Evolutionary conservation across 2,888 invertebrate species (phyloP), one percentile per base, ranked within the genome.

Genomic region (Apotomis turbidana): DNA sequence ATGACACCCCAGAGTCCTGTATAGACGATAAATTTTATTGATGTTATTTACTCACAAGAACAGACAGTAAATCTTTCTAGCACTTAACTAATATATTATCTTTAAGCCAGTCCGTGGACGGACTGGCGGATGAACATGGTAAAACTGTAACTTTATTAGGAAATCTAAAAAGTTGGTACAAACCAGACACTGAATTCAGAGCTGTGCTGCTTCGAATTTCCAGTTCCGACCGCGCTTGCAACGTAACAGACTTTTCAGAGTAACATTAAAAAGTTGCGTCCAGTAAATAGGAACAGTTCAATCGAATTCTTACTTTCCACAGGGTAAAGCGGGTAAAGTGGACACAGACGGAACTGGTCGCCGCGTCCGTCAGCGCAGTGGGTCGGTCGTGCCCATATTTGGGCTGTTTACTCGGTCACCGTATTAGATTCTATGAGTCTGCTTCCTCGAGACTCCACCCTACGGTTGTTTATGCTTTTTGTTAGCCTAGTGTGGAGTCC

Each of bases 351-450:
- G 92, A 91, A 89, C 91, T 89, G n/a, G 79, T 75, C 75, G 76
- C 73, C n/a, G 77, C 79, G 86, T 90, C 89, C 87, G 88, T 84
- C 85, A 81, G 83, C 78, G 78, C 81, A 89, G 86, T 89, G 83
- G 90, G 90, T 87, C 90, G 87, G 78, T 73, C 78, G 73, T 81
- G 82, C 71, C 92, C 91, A 87, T 91, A 85, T 91, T 90, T 84
- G 91, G 89, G 72, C 74, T 73, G 76, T 76, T 78, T 83, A 84
- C 86, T 84, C 79, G 85, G 78, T 85, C 84, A 86, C 87, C 87
- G 90, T 86, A 85, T 89, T 90, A 87, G 87, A 89, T 86, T 79
- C 81, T 80, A 87, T 88, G 75, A 74, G 64, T 69, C 61, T 61
- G 69, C 61, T 70, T 67, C 67, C 51, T 68, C 62, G 59, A 44